These are phyloP conservation scores for Lasioglossum vierecki DNA, from an alignment of 2,888 invertebrate genomes.

Conservation along the genomic window DNA sequence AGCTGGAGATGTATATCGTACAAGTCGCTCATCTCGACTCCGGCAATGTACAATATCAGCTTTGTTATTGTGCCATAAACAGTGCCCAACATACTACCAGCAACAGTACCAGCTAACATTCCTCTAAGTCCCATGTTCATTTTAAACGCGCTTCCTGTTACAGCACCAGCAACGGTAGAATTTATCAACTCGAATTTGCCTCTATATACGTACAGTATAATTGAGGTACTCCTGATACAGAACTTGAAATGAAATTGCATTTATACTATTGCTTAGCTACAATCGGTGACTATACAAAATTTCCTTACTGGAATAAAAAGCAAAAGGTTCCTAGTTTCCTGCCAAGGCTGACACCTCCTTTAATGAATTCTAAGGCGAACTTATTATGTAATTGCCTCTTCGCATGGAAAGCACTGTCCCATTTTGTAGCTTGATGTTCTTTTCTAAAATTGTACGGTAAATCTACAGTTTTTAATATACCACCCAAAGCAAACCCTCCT, in stretches of 20 bases:
- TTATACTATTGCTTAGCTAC: background rate
- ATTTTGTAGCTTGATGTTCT: constrained; percentile 90
- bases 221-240: constrained; percentile 87
- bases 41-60: constrained; percentile 29
- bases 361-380: constrained; percentile 87
- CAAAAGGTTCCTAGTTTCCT: constrained; percentile 89
- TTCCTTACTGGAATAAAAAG: constrained; percentile 88
- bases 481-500: constrained; percentile 87
- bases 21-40: constrained; percentile 16
- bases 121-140: constrained; percentile 88
- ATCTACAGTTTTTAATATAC: constrained; percentile 85
- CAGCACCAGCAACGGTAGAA: constrained; percentile 87
- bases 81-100: constrained; percentile 88
- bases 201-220: constrained; percentile 88
- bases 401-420: constrained; percentile 87
- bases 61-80: constrained; percentile 85
- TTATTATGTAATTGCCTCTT: constrained; percentile 89
- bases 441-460: constrained; percentile 87
- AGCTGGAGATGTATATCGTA: background rate
- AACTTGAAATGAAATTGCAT: constrained; percentile 21
- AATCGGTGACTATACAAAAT: background rate
- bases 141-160: constrained; percentile 89
- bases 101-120: constrained; percentile 87
- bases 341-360: constrained; percentile 89
- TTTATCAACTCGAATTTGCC: constrained; percentile 89